Evolutionary conservation across 2,888 invertebrate species (phyloP).

Genomic region (Megastigmus dorsalis): DNA sequence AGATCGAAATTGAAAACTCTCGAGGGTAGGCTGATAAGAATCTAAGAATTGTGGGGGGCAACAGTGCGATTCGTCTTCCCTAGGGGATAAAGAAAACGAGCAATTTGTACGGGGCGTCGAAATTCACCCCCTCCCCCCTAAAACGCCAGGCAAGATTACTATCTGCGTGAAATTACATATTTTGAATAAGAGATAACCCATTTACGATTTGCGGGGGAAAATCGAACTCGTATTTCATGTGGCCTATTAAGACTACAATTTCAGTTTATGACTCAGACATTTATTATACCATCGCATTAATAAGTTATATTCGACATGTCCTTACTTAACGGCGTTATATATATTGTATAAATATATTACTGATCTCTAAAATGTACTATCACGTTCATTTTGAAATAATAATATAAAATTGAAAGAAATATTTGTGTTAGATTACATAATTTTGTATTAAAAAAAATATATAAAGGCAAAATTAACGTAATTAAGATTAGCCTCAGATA

Average conservation of each 20-base stretch:
- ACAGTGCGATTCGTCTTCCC: neutral
- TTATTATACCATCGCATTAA: too few species aligned
- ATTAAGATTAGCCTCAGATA: too few species aligned
- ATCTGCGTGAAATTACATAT: conserved; percentile 44
- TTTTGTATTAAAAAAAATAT: too few species aligned
- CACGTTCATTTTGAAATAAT: too few species aligned
- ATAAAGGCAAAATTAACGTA: too few species aligned
- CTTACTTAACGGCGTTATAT: too few species aligned
- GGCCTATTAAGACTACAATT: conserved; percentile 12
- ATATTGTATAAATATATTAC: too few species aligned
- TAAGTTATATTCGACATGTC: too few species aligned
- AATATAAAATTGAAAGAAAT: too few species aligned
- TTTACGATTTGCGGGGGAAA: neutral
- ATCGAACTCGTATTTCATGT: conserved; percentile 29
- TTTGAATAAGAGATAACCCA: conserved; percentile 28
- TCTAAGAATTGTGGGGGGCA: conserved; percentile 1
- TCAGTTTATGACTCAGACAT: conserved; percentile 1
- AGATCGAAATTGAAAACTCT: conserved; percentile 35
- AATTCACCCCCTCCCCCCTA: conserved; percentile 18
- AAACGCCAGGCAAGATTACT: conserved; percentile 25
- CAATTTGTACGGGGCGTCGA: conserved; percentile 37
- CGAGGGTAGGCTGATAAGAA: conserved; percentile 23
- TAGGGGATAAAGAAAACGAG: conserved; percentile 18
- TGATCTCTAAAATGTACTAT: too few species aligned
- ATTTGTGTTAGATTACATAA: too few species aligned